These are phyloP conservation scores for Bovichtus variegatus DNA, from an alignment of 2,797 vertebrate genomes.

Conservation along the genomic window DNA sequence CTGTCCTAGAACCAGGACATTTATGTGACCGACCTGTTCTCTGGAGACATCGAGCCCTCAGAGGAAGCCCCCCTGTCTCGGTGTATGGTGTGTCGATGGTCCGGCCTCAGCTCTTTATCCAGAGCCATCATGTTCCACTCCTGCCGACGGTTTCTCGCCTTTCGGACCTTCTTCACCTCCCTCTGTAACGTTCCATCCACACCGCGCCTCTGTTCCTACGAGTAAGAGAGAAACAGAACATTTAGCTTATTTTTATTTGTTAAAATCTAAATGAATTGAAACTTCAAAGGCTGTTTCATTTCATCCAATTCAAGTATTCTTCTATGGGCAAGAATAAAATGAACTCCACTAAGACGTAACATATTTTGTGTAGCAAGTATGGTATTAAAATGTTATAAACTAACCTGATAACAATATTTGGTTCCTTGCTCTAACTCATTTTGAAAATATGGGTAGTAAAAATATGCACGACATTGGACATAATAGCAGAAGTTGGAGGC, in stretches of 20 bases:
- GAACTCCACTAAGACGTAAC: not conserved
- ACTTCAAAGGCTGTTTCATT: not conserved
- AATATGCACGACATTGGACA: not conserved
- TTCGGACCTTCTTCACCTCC: slow-evolving; percentile 99
- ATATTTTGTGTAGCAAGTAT: not conserved
- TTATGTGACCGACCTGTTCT: slow-evolving; percentile 90
- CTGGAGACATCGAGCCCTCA: slow-evolving; percentile 96
- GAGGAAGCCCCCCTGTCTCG: slow-evolving; percentile 94
- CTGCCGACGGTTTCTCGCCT: slow-evolving; percentile 98
- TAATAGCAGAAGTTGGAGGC: not conserved
- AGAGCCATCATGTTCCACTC: slow-evolving; percentile 99
- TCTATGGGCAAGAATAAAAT: not conserved
- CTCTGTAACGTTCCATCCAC: slow-evolving; percentile 97
- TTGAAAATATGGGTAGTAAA: not conserved
- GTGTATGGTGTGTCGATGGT: slow-evolving; percentile 94
- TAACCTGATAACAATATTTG: not conserved
- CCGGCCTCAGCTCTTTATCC: slow-evolving; percentile 99
- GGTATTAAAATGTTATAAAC: not conserved
- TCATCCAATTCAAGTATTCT: too few species aligned
- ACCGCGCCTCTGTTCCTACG: slow-evolving; percentile 94
- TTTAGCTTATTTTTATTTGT: not conserved
- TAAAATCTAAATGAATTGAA: not conserved
- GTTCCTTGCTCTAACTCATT: too few species aligned
- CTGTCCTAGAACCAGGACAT: not conserved
- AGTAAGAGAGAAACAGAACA: slow-evolving; percentile 41